phyloP scores from a whole-genome alignment of 2,113 vertebrate genomes.

The Uropsilus gracilis region DNA sequence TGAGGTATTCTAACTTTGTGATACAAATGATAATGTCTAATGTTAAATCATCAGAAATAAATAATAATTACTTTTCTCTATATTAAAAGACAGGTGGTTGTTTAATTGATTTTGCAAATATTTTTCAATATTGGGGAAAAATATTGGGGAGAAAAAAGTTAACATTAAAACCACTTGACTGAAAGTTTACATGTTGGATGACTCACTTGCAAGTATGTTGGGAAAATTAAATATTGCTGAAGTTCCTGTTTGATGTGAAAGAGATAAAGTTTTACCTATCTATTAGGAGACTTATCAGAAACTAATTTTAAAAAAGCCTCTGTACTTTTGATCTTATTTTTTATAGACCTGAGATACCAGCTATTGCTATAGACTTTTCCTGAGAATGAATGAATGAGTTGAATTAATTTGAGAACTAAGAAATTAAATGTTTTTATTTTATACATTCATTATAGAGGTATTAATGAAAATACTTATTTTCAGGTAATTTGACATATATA shows the following conservation, averaged over 20 bases:
- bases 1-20: not conserved
- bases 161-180: not conserved
- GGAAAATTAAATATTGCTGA: not conserved
- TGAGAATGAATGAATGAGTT: constrained; percentile 22
- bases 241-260: not conserved
- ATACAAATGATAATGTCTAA: not conserved
- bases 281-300: constrained; percentile 6
- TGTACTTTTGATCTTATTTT: not conserved
- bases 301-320: constrained; percentile 31
- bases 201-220: not conserved
- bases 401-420: constrained; percentile 37
- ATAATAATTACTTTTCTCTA: not conserved
- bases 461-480: not conserved
- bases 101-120: not conserved
- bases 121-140: no score
- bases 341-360: not conserved
- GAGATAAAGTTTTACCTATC: not conserved
- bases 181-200: not conserved
- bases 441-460: not conserved
- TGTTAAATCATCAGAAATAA: not conserved
- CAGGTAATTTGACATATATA: not conserved
- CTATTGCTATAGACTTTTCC: not conserved
- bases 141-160: no score
- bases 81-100: not conserved
- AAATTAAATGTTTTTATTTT: constrained; percentile 29